These are phyloP conservation scores for Brachionus manjavacas DNA, from an alignment of 1,140 invertebrate species.

Conservation along the genomic window DNA sequence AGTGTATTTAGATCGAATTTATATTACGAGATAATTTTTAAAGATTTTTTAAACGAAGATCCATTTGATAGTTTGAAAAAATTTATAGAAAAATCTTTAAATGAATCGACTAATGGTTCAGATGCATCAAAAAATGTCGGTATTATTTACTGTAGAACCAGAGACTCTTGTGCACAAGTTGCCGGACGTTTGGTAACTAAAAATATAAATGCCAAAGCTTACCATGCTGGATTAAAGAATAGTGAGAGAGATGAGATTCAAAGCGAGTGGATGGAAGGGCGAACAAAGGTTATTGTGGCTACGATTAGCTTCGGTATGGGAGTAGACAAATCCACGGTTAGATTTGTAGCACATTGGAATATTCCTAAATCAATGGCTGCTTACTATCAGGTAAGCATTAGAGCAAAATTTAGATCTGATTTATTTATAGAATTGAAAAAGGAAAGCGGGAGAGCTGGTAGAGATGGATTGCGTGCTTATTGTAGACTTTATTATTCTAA, in stretches of 20 bases:
- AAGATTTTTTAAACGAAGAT: slow-evolving; percentile 69
- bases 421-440: background rate
- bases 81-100: slow-evolving; percentile 62
- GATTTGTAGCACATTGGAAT: slow-evolving; percentile 48
- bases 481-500: slow-evolving; percentile 42
- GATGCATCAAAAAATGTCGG: slow-evolving; percentile 61
- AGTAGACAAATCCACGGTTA: slow-evolving; percentile 67
- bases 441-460: slow-evolving; percentile 43
- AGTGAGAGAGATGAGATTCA: slow-evolving; percentile 49
- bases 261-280: slow-evolving; percentile 32
- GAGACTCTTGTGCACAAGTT: slow-evolving; percentile 65
- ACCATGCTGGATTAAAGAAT: slow-evolving; percentile 63
- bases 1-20: slow-evolving; percentile 67
- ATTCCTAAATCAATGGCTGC: slow-evolving; percentile 39
- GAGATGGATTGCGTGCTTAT: slow-evolving; percentile 22
- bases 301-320: slow-evolving; percentile 73
- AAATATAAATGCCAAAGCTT: slow-evolving; percentile 62
- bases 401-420: background rate
- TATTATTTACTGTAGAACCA: slow-evolving; percentile 67
- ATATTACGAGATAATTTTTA: slow-evolving; percentile 70
- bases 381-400: slow-evolving; percentile 37
- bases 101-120: slow-evolving; percentile 49
- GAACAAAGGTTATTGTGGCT: slow-evolving; percentile 59
- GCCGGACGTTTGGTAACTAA: slow-evolving; percentile 60
- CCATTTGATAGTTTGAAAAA: slow-evolving; percentile 70